These are phyloP conservation scores for Patella ulyssiponensis DNA, from an alignment of 2,888 invertebrate genomes.

Conservation along the genomic window DNA sequence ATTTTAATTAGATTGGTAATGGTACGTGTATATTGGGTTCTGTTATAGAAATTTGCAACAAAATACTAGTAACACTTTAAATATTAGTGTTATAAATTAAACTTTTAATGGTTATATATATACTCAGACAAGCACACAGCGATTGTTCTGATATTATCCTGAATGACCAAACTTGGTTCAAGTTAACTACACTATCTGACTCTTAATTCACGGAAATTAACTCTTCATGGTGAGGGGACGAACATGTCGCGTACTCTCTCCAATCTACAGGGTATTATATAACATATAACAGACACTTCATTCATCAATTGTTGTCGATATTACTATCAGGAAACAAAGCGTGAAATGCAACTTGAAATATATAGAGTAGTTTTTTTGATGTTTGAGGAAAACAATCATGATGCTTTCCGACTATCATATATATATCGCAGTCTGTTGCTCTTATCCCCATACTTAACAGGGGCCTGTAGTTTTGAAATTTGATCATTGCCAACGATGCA, in stretches of 20 bases:
- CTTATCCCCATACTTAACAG: neutral
- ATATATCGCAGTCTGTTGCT: neutral
- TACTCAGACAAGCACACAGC: no score
- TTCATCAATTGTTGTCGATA: neutral
- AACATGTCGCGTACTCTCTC: neutral
- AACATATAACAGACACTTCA: neutral
- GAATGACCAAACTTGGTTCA: neutral
- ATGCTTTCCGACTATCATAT: slow-evolving; percentile 3
- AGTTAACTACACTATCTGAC: slow-evolving; percentile 5
- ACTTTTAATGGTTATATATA: no score
- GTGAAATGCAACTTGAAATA: slow-evolving; percentile 7
- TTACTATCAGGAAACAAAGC: slow-evolving; percentile 5
- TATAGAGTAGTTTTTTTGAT: neutral
- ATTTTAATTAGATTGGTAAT: no score
- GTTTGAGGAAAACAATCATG: neutral
- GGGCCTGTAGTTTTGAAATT: neutral
- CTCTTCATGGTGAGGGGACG: slow-evolving; percentile 1
- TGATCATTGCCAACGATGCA: neutral
- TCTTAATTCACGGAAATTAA: neutral
- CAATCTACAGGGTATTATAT: neutral
- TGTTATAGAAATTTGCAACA: no score
- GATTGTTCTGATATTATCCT: no score
- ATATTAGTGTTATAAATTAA: no score
- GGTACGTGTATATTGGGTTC: no score
- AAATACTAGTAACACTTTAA: no score